Evolutionary conservation across 2,888 invertebrate genomes (phyloP).

Genomic region (Papilio gigon): DNA sequence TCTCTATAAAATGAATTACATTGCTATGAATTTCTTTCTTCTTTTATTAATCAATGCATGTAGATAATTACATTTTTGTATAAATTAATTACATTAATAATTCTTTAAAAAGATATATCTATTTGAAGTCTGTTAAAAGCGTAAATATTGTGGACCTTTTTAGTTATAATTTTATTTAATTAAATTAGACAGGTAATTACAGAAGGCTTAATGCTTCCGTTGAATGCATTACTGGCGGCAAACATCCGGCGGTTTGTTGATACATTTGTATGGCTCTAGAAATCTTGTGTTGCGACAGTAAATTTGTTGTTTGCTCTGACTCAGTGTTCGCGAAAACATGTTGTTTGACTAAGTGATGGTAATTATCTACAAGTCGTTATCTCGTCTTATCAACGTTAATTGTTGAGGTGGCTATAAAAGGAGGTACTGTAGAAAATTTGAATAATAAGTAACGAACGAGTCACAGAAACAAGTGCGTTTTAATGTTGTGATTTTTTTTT

Average conservation of each 20-base stretch:
- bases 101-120: neutral
- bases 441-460: slow-evolving; percentile 74
- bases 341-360: slow-evolving; percentile 68
- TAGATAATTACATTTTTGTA: neutral
- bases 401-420: slow-evolving; percentile 71
- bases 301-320: slow-evolving; percentile 64
- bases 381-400: slow-evolving; percentile 77
- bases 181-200: slow-evolving; percentile 30
- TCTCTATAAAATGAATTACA: too few relatives aligned
- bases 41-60: neutral
- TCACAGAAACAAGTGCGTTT: slow-evolving; percentile 65
- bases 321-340: slow-evolving; percentile 77
- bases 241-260: slow-evolving; percentile 68
- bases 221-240: slow-evolving; percentile 48
- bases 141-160: neutral
- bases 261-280: slow-evolving; percentile 41
- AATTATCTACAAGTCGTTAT: slow-evolving; percentile 74
- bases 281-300: slow-evolving; percentile 37
- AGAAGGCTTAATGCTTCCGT: slow-evolving; percentile 56
- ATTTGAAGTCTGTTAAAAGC: neutral
- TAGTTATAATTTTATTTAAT: slow-evolving; percentile 18
- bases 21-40: neutral
- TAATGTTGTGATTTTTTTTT: slow-evolving; percentile 44
- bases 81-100: neutral
- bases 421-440: slow-evolving; percentile 53